Evolutionary conservation across 2,888 invertebrate genomes (phyloP).

Genomic region (Ichneumoninae sp.): DNA sequence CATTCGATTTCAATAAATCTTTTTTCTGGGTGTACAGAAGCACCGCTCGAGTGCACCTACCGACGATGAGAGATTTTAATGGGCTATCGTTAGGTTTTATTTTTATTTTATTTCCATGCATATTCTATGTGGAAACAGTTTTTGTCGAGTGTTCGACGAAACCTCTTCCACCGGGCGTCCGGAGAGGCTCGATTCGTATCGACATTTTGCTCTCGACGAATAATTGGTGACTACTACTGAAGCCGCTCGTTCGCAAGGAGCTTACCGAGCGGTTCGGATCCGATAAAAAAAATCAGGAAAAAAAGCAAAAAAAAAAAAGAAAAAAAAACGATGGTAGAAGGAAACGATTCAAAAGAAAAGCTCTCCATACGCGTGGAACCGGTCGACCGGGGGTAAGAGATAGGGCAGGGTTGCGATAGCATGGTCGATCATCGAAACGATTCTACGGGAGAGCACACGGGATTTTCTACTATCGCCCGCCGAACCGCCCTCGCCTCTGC

Average conservation of each 20-base stretch:
- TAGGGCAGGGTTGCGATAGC: constrained; percentile 49
- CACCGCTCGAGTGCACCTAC: no score
- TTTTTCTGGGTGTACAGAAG: no score
- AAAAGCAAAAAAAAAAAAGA: constrained; percentile 6
- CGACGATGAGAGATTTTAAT: neutral
- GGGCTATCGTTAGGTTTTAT: no score
- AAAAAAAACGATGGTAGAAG: constrained; percentile 6
- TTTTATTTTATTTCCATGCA: neutral
- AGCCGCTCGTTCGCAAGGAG: neutral
- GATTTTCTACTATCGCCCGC: constrained; percentile 47
- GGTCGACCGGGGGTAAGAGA: constrained; percentile 16
- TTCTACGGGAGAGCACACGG: constrained; percentile 35
- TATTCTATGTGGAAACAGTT: neutral
- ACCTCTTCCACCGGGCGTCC: no score
- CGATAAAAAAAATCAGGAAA: constrained; percentile 26
- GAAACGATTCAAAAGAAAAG: constrained; percentile 11
- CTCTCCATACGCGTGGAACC: constrained; percentile 37
- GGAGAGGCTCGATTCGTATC: neutral
- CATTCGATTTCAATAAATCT: no score
- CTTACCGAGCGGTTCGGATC: constrained; percentile 13
- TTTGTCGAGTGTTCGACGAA: neutral
- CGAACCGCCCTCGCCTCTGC: constrained; percentile 40
- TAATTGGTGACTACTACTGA: constrained; percentile 1
- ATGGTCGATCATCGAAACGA: constrained; percentile 72
- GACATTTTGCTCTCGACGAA: neutral